phyloP scores from a whole-genome alignment of 1,140 invertebrate species.

The Macrobrachium rosenbergii region DNA sequence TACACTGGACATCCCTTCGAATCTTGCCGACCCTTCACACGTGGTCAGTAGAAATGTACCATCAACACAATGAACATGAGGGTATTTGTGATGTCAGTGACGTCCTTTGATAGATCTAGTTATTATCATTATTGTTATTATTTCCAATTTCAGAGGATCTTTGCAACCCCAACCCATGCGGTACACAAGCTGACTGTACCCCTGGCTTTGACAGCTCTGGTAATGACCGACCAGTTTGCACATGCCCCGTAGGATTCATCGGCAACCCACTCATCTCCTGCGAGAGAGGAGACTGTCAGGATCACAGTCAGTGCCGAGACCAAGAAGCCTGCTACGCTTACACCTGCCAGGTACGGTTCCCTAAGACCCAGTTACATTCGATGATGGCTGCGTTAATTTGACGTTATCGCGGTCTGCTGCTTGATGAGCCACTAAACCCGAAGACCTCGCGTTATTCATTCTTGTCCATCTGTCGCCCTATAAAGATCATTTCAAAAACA shows the following conservation, averaged over 20 bases:
- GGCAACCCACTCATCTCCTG: slow-evolving; percentile 83
- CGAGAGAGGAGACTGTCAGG: slow-evolving; percentile 66
- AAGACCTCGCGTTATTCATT: too few relatives aligned
- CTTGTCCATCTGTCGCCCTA: too few relatives aligned
- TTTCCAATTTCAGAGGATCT: slow-evolving; percentile 75
- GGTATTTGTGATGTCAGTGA: background rate
- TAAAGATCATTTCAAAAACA: too few relatives aligned
- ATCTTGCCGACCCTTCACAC: slow-evolving; percentile 71
- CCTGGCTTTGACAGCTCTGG: slow-evolving; percentile 85
- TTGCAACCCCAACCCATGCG: slow-evolving; percentile 88
- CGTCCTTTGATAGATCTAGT: background rate
- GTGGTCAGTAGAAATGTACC: slow-evolving; percentile 23
- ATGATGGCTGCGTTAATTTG: background rate
- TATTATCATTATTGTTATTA: background rate
- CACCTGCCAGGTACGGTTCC: slow-evolving; percentile 60
- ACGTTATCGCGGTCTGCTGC: background rate
- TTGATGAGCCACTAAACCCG: background rate
- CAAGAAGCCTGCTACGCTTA: slow-evolving; percentile 68
- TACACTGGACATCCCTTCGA: slow-evolving; percentile 83
- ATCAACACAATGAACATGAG: background rate
- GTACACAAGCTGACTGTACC: slow-evolving; percentile 83
- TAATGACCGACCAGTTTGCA: slow-evolving; percentile 87
- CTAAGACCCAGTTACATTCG: too few relatives aligned
- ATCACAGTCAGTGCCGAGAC: slow-evolving; percentile 66
- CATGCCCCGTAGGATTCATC: slow-evolving; percentile 83